These are phyloP conservation scores for Burhinus oedicnemus DNA, from an alignment of 2,113 vertebrate genomes.

Conservation along the genomic window DNA sequence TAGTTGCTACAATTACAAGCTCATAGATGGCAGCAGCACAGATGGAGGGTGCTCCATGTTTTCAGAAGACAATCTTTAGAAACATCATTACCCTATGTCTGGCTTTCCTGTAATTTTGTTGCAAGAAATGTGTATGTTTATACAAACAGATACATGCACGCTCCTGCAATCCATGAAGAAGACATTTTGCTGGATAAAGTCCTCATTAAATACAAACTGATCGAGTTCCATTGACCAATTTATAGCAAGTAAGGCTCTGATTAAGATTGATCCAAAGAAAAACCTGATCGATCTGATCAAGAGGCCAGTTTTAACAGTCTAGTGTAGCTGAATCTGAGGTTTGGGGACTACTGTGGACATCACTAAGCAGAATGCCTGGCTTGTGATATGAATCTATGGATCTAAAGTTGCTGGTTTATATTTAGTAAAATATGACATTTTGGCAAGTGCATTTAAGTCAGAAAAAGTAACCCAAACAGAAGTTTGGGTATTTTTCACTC, in stretches of 20 bases:
- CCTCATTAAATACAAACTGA: not conserved
- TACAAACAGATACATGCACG: not conserved
- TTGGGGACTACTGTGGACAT: not conserved
- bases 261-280: not conserved
- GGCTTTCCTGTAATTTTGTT: not conserved
- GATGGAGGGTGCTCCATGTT: not conserved
- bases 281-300: not conserved
- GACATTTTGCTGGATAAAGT: not conserved
- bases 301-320: not conserved
- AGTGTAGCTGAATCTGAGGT: not conserved
- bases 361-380: not conserved
- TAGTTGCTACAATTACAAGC: not conserved
- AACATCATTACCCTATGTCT: not conserved
- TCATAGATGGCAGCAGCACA: not conserved
- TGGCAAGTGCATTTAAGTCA: not conserved
- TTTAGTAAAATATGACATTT: not conserved
- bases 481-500: not conserved
- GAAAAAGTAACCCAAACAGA: not conserved
- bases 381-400: not conserved
- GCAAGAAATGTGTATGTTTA: not conserved
- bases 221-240: not conserved
- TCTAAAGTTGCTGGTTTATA: not conserved
- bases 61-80: not conserved
- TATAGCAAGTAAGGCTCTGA: not conserved
- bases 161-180: not conserved